Base-by-base conservation (phyloP, 2,888 invertebrate genomes). In the Tachina lurida region DNA sequence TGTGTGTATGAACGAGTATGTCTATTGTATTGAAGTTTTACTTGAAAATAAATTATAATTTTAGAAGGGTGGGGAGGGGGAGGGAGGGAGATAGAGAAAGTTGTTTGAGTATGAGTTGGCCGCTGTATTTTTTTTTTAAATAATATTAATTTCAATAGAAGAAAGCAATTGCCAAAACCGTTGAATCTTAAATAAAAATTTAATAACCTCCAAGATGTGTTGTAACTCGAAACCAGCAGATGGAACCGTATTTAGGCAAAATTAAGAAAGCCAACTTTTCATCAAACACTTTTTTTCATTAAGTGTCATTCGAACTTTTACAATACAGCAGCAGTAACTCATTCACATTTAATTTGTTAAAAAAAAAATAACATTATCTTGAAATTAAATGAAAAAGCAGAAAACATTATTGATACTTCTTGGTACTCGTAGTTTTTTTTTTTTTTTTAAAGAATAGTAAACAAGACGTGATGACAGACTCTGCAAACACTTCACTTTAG, bases 11-110 rank as follows among this genome's bases (percentile, higher is more conserved):
- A n/a, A n/a, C n/a, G n/a, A n/a, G n/a, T n/a, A 31, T 4, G 31
- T 31, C 7, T 31, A 73, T 83, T 86, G 77, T 52, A 62, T 70
- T 70, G 22, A 52, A 49, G 52, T 68, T 70, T 49, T 13, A 52
- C 17, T 31, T 41, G 7, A 60, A 47, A 43, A 70, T 43, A 22
- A 49, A 60, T 43, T 49, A 41, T 43, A 49, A 22, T 43, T 10
- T 7, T n/a, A n/a, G n/a, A 17, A 22, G 4, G 12, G n/a, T 41
- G 41, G 22, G 4, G 13, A 56, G 52, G 31, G 65, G 65, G 62
- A 49, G 65, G 63, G 52, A 17, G 65, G 65, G 62, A 49, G 65
- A 52, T 31, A 45, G 77, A 60, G 67, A 77, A 68, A 68, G 68
- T 75, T 63, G 62, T 52, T 74, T 52, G 74, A 43, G 41, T 39